Base-by-base conservation (phyloP, 2,113 vertebrate species). In the Centrocercus urophasianus region DNA sequence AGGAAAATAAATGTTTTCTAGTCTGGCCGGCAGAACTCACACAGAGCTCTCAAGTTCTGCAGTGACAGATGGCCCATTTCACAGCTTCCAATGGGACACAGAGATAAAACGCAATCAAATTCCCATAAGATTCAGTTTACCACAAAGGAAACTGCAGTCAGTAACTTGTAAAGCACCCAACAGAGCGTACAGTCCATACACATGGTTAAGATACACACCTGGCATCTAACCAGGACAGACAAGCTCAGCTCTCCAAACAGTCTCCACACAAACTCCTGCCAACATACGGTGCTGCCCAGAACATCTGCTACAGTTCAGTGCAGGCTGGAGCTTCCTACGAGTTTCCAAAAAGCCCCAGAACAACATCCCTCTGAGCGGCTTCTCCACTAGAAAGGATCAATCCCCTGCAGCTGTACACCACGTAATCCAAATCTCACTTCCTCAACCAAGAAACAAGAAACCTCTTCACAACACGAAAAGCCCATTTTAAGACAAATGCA, bases 131-230 rank as follows among this genome's bases (percentile, higher is more conserved):
- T 3, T 11, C 3, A 50, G 11, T 34, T 77, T 59, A 74, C 38
- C 40, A 65, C 7, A 54, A 60, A 64, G 64, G 38, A 18, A 54
- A 30, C 2, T 61, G 50, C 72, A 65, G 24, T 21, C 77, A 48
- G 10, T 38, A 89, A 36, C 64, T 34, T 30, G 10, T 56, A 11
- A 38, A 54, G 66, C 17, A 74, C 59, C 9, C 38, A 27, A 11
- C 4, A 74, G 72, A 28, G 54, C 15, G 6, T 15, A 18, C 1
- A 69, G n/a, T 25, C 19, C 38, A 10, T 16, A 57, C 45, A 54
- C 1, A 0, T 1, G 6, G 75, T 45, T 30, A 34, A 47, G 63
- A 75, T 20, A 52, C 3, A 8, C 30, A 54, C 13, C n/a, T 13
- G 25, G 50, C 56, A 71, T 3, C 30, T 42, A 45, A 34, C 14